A percentile compares a stretch with the other conserved stretches of the same genome.
Evolutionary conservation across 2,888 invertebrate genomes (phyloP).

Genomic region (Pollenia griseotomentosa): DNA sequence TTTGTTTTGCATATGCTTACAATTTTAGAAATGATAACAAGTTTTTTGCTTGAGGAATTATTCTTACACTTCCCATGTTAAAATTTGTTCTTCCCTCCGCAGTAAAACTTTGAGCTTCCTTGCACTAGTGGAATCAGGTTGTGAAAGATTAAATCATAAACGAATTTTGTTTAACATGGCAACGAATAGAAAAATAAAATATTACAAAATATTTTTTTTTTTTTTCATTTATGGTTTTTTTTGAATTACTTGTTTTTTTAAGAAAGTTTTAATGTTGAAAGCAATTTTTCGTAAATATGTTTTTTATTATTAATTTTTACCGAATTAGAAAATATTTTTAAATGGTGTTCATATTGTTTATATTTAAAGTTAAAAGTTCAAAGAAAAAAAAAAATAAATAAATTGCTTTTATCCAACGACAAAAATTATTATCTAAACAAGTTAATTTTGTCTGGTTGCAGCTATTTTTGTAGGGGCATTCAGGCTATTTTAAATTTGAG

Average conservation of each 20-base stretch:
- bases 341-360: too few species aligned
- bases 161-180: background rate
- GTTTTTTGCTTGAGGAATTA: background rate
- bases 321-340: too few species aligned
- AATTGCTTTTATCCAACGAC: conserved; percentile 72
- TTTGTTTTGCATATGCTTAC: too few species aligned
- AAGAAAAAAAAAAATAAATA: background rate
- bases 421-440: conserved; percentile 81
- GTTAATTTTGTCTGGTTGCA: conserved; percentile 76
- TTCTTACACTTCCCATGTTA: conserved; percentile 63
- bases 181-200: background rate
- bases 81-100: background rate
- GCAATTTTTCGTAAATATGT: too few species aligned
- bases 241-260: too few species aligned
- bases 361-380: too few species aligned
- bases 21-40: too few species aligned
- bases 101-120: background rate
- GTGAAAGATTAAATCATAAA: background rate
- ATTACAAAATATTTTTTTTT: background rate
- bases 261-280: too few species aligned
- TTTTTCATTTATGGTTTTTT: too few species aligned
- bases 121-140: background rate
- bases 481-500: conserved; percentile 69
- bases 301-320: too few species aligned
- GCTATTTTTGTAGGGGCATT: conserved; percentile 73